Evolutionary conservation across 2,113 vertebrate species (phyloP), one percentile per base, ranked within the genome.

Genomic region (Pycnonotus jocosus): DNA sequence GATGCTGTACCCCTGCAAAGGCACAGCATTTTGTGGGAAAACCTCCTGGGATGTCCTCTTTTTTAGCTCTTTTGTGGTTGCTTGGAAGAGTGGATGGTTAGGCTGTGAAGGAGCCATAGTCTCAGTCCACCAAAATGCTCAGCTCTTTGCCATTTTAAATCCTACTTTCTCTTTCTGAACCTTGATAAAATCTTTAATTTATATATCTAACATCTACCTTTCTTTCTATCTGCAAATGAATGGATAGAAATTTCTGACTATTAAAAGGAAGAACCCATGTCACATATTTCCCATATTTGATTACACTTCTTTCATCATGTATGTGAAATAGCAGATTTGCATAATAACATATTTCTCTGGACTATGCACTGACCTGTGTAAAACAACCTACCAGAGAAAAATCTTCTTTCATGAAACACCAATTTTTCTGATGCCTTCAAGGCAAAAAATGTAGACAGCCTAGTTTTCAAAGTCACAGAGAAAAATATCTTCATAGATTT

Each of bases 341-440:
- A 51, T 64, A 86, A 58, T 40, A 44, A 5, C 40, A 25, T 12
- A 37, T 77, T 82, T 76, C 62, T 79, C 37, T 77, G 81, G 73
- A 72, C 66, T 82, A 24, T 50, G 57, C 87, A 70, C 22, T 69
- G 45, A 69, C 42, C 53, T 79, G 30, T n/a, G 27, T 50, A 85
- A 91, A 91, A 64, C 48, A 85, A 47, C 53, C 40, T 76, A 85
- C 10, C 13, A 84, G 42, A 92, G 31, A 89, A 20, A 19, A 64
- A 74, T 81, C 33, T 54, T 64, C 51, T 58, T 86, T 64, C 48
- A 68, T 13, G 40, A 76, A 76, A 71, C 35, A 77, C 15, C 20
- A 50, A 21, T 91, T 82, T 82, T 95, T 88, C 85, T 88, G 66
- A 88, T 88, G 64, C 33, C 82, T 93, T 70, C 66, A 93, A 91